These are phyloP conservation scores for Ryuthela nishihirai DNA, from an alignment of 2,888 invertebrate species.

Conservation along the genomic window DNA sequence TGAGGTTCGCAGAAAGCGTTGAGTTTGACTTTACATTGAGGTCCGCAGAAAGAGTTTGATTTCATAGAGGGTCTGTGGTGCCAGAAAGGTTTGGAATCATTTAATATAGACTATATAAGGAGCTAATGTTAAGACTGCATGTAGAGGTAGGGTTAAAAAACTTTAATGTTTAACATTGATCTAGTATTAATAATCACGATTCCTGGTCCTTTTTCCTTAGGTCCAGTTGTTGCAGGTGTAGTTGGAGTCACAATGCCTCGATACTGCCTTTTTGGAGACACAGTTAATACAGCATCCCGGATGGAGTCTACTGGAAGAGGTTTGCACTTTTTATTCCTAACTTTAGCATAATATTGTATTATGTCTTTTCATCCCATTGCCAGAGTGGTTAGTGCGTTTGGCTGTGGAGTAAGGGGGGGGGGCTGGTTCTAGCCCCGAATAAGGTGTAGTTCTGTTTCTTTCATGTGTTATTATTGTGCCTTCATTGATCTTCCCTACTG, in stretches of 20 bases:
- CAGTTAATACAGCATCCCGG: slow-evolving; percentile 42
- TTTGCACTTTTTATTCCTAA: slow-evolving; percentile 9
- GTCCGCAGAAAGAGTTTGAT: too few species aligned
- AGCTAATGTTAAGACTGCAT: not conserved
- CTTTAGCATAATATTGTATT: slow-evolving; percentile 2
- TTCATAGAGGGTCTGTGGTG: too few species aligned
- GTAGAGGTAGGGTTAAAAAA: not conserved
- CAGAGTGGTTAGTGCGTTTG: too few species aligned
- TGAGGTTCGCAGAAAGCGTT: too few species aligned
- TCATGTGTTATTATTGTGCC: too few species aligned
- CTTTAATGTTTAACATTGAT: not conserved
- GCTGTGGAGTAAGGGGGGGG: too few species aligned
- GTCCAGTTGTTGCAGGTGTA: slow-evolving; percentile 49
- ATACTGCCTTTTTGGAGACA: slow-evolving; percentile 48
- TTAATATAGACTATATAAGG: not conserved
- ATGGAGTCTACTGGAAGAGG: slow-evolving; percentile 54
- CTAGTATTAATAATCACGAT: not conserved
- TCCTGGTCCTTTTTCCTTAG: slow-evolving; percentile 31
- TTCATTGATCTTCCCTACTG: too few species aligned
- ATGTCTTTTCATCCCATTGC: not conserved
- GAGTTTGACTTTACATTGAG: too few species aligned
- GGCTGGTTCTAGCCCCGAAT: too few species aligned
- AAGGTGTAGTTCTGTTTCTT: too few species aligned
- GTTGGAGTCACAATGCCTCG: slow-evolving; percentile 51
- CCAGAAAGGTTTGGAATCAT: not conserved